These are phyloP conservation scores for Lucilia cuprina DNA, from an alignment of 1,140 invertebrate species.

Conservation along the genomic window DNA sequence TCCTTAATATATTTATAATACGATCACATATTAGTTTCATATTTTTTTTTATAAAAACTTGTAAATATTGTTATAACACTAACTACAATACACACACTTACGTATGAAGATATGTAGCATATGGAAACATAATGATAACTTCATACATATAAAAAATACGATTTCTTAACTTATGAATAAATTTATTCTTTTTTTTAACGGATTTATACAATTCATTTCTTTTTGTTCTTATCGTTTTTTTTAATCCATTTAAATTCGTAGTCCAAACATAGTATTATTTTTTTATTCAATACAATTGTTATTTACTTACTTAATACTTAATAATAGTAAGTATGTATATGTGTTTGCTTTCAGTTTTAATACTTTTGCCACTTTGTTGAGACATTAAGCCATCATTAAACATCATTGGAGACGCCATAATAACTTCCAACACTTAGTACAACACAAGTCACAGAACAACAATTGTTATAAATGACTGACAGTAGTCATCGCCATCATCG, in stretches of 20 bases:
- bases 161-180: background rate
- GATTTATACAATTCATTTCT: background rate
- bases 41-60: no score
- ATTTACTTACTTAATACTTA: no score
- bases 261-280: background rate
- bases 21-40: no score
- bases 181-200: background rate
- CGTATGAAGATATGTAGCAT: background rate
- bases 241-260: slow-evolving; percentile 20
- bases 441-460: slow-evolving; percentile 62
- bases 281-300: background rate
- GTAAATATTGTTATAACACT: no score
- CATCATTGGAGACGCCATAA: slow-evolving; percentile 4
- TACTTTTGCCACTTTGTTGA: background rate
- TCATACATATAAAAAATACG: background rate
- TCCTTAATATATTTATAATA: no score
- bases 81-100: no score
- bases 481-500: slow-evolving; percentile 37
- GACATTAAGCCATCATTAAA: background rate
- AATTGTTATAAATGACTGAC: slow-evolving; percentile 63
- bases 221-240: background rate
- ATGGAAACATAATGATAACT: background rate
- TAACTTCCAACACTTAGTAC: slow-evolving; percentile 38
- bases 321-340: background rate
- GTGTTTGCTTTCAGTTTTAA: background rate